These are phyloP conservation scores for Pteronotus mesoamericanus DNA, from an alignment of 2,797 vertebrate species.

Conservation along the genomic window DNA sequence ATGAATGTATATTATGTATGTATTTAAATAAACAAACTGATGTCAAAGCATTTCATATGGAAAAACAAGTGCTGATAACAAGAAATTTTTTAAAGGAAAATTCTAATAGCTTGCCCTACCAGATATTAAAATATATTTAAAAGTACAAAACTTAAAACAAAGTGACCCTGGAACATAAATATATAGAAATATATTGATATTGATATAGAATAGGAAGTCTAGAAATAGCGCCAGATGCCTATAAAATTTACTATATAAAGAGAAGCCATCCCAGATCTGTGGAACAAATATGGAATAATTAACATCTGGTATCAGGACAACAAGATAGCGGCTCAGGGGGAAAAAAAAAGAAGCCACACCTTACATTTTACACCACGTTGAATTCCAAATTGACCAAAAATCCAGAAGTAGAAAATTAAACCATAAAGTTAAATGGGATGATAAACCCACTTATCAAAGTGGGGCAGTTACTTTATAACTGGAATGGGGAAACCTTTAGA, in stretches of 20 bases:
- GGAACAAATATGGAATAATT: neutral
- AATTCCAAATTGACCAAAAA: neutral
- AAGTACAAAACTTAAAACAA: neutral
- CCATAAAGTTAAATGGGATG: neutral
- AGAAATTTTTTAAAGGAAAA: neutral
- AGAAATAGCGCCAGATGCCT: neutral
- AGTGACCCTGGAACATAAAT: neutral
- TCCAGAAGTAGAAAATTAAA: neutral
- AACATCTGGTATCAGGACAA: neutral
- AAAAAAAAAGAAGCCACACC: neutral
- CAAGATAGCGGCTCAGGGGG: neutral
- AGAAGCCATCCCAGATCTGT: neutral
- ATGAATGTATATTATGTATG: accelerated
- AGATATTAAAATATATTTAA: neutral
- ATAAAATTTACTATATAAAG: neutral
- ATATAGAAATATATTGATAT: neutral
- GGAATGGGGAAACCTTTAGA: neutral
- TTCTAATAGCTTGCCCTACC: neutral
- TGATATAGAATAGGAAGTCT: neutral
- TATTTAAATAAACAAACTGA: neutral
- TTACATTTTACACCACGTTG: neutral
- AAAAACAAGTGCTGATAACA: neutral
- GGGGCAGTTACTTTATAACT: neutral
- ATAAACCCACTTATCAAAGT: too few species aligned
- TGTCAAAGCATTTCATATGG: neutral